Evolutionary conservation across 37 sponge, comb jelly and placozoan genomes (phyloP).

Genomic region (Axinella damicornis): DNA sequence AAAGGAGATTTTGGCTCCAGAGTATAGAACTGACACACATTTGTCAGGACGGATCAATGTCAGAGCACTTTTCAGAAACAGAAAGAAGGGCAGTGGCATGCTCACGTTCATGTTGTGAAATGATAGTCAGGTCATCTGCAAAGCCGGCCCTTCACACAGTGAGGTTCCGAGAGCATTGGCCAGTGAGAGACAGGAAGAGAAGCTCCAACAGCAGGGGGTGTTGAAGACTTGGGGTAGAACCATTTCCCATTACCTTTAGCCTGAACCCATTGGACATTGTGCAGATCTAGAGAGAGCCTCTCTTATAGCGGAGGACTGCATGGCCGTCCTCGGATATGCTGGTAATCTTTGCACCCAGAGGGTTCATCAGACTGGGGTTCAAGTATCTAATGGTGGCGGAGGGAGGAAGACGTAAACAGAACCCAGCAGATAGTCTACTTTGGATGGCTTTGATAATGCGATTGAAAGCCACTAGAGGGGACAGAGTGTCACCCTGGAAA

Average conservation of each 20-base stretch:
- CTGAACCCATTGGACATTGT: neutral
- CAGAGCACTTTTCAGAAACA: neutral
- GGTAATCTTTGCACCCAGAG: constrained; percentile 16
- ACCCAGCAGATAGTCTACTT: too few species aligned
- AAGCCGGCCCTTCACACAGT: constrained; percentile 30
- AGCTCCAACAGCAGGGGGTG: neutral
- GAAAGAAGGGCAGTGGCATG: neutral
- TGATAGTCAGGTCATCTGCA: constrained; percentile 49
- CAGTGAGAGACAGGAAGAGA: neutral
- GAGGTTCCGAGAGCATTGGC: neutral
- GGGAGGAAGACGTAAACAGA: too few species aligned
- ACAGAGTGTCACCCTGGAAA: too few species aligned
- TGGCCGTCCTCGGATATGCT: neutral
- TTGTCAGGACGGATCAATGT: constrained; percentile 13
- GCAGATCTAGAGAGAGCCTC: neutral
- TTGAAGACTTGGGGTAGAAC: neutral
- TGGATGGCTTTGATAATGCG: too few species aligned
- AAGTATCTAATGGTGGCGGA: neutral
- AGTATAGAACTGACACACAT: constrained; percentile 8
- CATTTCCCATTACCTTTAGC: neutral
- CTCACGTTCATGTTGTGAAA: constrained; percentile 9
- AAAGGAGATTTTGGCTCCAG: neutral
- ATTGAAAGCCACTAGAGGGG: too few species aligned
- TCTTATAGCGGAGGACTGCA: neutral
- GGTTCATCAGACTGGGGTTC: constrained; percentile 21